Evolutionary conservation across 2,113 vertebrate species (phyloP), one percentile per base, ranked within the genome.

Genomic region (Sinocyclocheilus maitianheensis): DNA sequence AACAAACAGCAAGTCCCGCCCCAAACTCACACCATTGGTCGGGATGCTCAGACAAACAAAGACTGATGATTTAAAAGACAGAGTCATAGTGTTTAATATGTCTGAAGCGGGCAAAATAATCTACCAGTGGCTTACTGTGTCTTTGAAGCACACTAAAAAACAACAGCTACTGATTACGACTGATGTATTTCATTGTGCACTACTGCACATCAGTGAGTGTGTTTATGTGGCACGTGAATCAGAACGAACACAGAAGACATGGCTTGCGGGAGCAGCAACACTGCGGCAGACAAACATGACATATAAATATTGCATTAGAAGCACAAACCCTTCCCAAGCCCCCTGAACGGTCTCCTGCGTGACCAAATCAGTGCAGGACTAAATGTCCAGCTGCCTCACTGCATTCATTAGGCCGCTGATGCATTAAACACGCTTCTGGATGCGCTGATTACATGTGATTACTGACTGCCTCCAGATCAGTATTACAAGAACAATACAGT

Each of bases 221-320:
- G 43, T n/a, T 20, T 22, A 1, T 51, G 74, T 14, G 48, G 8
- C 48, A 60, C 18, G 53, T 60, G 30, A 20, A 60, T 60, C 53
- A 22, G 30, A 60, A 58, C 0, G 5, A 60, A 78, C 1, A 0
- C 10, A 60, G 12, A 37, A 40, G 30, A 78, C 53, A 34, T 37
- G 13, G 30, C 77, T 37, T 22, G 20, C 1, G 26, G 30, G 30
- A 22, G 5, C 14, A 13, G 77, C 30, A 40, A 78, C 51, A 20
- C 76, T 20, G 76, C 24, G 24, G 48, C 74, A 77, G 13, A 48
- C 74, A 77, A 34, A 58, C 53, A 58, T n/a, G 53, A 9, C 30
- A 11, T 79, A 60, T 79, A 78, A 78, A 78, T 78, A 60, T 37
- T 60, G 53, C 51, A 60, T 78, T 60, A 79, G 77, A 78, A 78